Evolutionary conservation across 2,113 vertebrate genomes (phyloP), one percentile per base, ranked within the genome.

Genomic region (Clarias batrachus): DNA sequence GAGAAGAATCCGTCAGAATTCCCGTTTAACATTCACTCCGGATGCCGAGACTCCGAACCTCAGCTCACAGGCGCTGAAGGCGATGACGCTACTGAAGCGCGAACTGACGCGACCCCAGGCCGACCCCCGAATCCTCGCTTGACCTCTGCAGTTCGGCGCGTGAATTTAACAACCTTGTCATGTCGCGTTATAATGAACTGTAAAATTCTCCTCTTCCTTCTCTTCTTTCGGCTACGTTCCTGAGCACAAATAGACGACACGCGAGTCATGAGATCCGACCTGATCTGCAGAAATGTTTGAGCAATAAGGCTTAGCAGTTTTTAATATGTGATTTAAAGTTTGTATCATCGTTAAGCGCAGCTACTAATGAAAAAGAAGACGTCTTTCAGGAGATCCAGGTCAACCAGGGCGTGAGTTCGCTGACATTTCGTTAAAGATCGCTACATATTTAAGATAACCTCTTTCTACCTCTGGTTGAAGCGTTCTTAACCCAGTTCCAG

Each of bases 91-190:
- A 21, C 8, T 27, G 76, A 59, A 25, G 76, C 48, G 14, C 60
- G 85, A 70, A 70, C 56, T 37, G 59, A 41, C 70, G 66, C 17
- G 27, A 37, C 66, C 68, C 33, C 23, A 30, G 19, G 0, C 37
- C 54, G 11, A 56, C 79, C 57, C 57, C 41, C 23, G 12, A 17
- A 65, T 63, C 86, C 80, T 56, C n/a, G 4, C 27, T 48, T 82
- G 70, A 82, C 84, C 84, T 86, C 78, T 16, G 80, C 25, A 8
- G 27, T 66, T 70, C 23, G 19, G 52, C 1, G 62, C 13, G 65
- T 52, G 52, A 54, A 70, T 80, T 59, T 86, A 68, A 66, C 52
- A 48, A 41, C 63, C 76, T 37, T 78, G 76, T 80, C 76, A 70
- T 23, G 63, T 80, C 23, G 17, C 23, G 59, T 80, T 70, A 70